Conservation (phyloP, 2,113 vertebrate species). For the Phrynocephalus versicolor region DNA sequence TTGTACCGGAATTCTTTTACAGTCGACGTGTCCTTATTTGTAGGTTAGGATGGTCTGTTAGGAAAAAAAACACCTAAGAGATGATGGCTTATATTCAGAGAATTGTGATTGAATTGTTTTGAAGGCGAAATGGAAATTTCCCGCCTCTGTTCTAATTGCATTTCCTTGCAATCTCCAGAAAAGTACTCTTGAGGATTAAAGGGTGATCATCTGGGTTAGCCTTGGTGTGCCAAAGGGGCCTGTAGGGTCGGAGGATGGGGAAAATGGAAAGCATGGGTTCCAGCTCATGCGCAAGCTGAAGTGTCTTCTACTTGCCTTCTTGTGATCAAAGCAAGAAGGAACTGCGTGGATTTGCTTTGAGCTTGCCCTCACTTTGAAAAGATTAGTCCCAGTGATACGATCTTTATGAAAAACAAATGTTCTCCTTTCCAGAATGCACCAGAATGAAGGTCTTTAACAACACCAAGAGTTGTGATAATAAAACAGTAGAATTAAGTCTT, state of each 20-base stretch:
- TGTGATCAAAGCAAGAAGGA: neutral
- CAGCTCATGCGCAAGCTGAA: neutral
- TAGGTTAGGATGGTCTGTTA: constrained; percentile 24
- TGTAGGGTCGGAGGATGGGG: neutral
- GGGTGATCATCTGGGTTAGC: neutral
- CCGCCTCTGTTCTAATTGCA: neutral
- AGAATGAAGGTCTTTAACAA: constrained; percentile 71
- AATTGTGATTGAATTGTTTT: neutral
- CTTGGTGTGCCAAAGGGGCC: no score
- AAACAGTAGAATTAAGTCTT: constrained; percentile 60
- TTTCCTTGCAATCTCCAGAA: neutral
- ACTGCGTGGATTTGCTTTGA: constrained; percentile 66
- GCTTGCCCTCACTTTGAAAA: constrained; percentile 69
- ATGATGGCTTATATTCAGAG: neutral
- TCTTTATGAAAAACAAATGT: constrained; percentile 65
- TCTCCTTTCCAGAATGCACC: constrained; percentile 64
- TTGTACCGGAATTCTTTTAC: constrained; percentile 34
- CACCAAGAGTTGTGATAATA: constrained; percentile 65
- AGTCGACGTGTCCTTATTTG: constrained; percentile 56
- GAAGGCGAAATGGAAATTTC: neutral
- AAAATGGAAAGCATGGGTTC: neutral
- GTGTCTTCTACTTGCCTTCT: neutral
- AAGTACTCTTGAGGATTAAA: neutral
- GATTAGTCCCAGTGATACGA: constrained; percentile 77
- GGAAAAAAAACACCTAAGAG: constrained; percentile 61